Base-by-base conservation (phyloP, 2,113 vertebrate species). In the Lycocorax pyrrhopterus region DNA sequence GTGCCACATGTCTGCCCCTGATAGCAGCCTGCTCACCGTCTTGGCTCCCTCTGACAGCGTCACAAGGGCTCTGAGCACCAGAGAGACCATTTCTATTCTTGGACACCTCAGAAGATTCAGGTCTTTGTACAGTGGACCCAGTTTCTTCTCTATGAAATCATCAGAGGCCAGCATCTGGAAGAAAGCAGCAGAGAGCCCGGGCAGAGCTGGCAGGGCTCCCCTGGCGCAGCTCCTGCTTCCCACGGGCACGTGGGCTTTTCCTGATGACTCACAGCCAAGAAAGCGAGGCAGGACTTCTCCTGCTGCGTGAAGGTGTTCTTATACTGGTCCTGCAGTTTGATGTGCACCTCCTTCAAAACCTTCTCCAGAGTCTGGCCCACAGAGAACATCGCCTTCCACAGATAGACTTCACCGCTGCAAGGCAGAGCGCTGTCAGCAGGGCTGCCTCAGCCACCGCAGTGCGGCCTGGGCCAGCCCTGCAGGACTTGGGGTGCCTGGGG, bases 61-160 rank as follows among this genome's bases (percentile, higher is more conserved):
- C 32, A 52, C 5, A 0, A 78, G 47, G 33, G 47, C 47, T 37
- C 47, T 52, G 47, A 78, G 47, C 11, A 52, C 37, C 30, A 78
- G 25, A 29, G 59, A 2, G 18, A 64, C 23, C 59, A 23, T n/a
- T n/a, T 52, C 30, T 0, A 1, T 21, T 16, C 8, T 4, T 1
- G 20, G 4, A 11, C 3, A 21, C 20, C 5, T 46, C 44, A 46
- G 44, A 46, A 11, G 4, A 3, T 4, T 13, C 23, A 27, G 1
- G 22, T 7, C 7, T 22, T 35, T 4, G 19, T 75, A 63, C 10
- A n/a, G 4, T 13, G 37, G 11, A 21, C 0, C 3, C 6, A 78
- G 1, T 6, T 41, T 17, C 1, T 3, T 41, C 47, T 4, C n/a
- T n/a, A n/a, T 6, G 0, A 52, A 5, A 8, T 78, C 5, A 16